Conservation (phyloP, 2,888 invertebrate genomes). For the Yponomeuta sedellus region DNA sequence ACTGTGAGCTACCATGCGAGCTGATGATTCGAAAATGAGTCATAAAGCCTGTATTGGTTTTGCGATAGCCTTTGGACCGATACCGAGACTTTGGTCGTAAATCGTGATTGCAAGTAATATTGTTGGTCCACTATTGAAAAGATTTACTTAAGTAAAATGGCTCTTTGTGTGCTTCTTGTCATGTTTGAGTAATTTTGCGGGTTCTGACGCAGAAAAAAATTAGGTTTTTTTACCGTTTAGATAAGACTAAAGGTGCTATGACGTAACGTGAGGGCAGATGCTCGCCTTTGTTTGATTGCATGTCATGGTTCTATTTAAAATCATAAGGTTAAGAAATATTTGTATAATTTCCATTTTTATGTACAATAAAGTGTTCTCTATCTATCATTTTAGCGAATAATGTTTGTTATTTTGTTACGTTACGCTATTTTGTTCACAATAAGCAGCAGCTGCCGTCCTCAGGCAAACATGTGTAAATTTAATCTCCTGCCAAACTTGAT, state of each 20-base stretch:
- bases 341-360: no score
- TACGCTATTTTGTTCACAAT: neutral
- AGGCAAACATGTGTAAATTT: neutral
- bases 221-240: neutral
- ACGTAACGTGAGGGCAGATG: neutral
- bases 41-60: constrained; percentile 31
- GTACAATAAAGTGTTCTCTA: no score
- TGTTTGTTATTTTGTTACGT: neutral
- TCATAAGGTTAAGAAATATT: no score
- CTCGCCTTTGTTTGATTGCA: neutral
- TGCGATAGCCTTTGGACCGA: constrained; percentile 47
- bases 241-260: neutral
- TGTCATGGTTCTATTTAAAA: neutral
- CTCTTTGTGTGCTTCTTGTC: neutral
- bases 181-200: neutral
- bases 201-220: neutral
- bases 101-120: constrained; percentile 33
- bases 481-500: constrained; percentile 7
- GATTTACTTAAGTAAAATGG: neutral
- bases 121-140: neutral
- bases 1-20: constrained; percentile 19
- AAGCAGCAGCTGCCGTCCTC: neutral
- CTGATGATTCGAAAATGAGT: constrained; percentile 27
- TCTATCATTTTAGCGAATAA: neutral
- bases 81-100: constrained; percentile 36